Base-by-base conservation (phyloP, 2,113 vertebrate species). In the Forbesichthys papilliferus region DNA sequence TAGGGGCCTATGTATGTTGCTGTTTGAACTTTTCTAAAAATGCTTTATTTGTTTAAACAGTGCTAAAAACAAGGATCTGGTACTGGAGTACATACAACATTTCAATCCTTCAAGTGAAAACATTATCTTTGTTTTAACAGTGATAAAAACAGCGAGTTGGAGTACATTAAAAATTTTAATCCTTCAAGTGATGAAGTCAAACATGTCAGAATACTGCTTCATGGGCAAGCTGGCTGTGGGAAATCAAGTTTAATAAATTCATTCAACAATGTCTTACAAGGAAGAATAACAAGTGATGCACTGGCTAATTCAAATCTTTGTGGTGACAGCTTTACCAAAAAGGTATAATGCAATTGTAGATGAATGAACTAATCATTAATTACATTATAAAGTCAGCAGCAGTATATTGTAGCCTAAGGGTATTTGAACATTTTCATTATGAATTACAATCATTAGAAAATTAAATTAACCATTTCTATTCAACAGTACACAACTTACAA, bases 191-290 rank as follows among this genome's bases (percentile, higher is more conserved):
- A 65, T 0, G 14, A 64, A 0, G 33, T 27, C 34, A 14, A 1
- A 11, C 42, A 53, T 20, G 49, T 83, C n/a, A 67, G 75, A 56
- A 69, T 87, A 58, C 62, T 87, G 46, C 16, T 85, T 42, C 8
- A 74, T 27, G 85, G 83, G 12, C 73, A 18, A 1, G 7, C 11
- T 5, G 71, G 75, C 33, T 42, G 65, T 27, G 85, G 83, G 0
- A 85, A 82, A 48, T 83, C 85, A 64, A 82, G 78, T n/a, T 86
- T 88, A 65, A 65, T 88, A 56, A 84, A 82, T 57, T 69, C 84
- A 51, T 80, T 85, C 4, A 63, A 80, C 4, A 81, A 18, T 3
- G 12, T 48, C 64, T 67, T 80, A n/a, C 46, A 62, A 56, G 60
- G 54, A 2, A 57, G 55, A 63, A 0, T 83, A 1, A 12, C 47